phyloP scores from a whole-genome alignment of 2,797 vertebrate species.

The Bufotes viridis region DNA sequence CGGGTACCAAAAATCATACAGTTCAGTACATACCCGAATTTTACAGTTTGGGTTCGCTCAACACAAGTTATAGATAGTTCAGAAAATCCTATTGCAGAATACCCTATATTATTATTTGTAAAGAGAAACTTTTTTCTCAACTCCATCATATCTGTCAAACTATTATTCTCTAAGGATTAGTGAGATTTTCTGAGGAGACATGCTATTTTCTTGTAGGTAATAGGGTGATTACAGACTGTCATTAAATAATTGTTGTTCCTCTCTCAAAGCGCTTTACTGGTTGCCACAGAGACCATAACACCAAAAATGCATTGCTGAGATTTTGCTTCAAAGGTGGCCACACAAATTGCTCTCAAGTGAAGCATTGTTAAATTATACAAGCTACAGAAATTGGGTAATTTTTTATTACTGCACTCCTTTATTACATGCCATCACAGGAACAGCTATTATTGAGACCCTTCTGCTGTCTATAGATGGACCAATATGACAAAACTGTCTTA shows the following conservation, averaged over 20 bases:
- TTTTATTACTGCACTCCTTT: conserved; percentile 3
- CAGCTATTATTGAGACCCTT: neutral
- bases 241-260: conserved; percentile 49
- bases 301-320: conserved; percentile 21
- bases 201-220: conserved; percentile 47
- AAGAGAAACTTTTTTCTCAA: conserved; percentile 1
- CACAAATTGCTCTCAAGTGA: conserved; percentile 46
- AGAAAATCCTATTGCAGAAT: neutral
- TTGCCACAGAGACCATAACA: conserved; percentile 33
- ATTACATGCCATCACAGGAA: conserved; percentile 11
- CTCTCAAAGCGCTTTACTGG: neutral
- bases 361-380: conserved; percentile 46
- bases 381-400: conserved; percentile 24
- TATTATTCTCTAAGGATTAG: conserved; percentile 31
- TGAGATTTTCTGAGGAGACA: conserved; percentile 30
- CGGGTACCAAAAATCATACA: too few species aligned
- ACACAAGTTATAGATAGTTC: neutral
- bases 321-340: conserved; percentile 17
- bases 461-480: neutral
- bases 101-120: neutral
- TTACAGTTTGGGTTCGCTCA: too few species aligned
- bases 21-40: too few species aligned
- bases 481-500: neutral
- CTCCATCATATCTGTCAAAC: conserved; percentile 13
- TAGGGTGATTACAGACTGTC: conserved; percentile 50